Percentiles rank a stretch among this genome's conserved stretches.
Conservation (phyloP, 2,888 invertebrate species). For the Spodoptera littoralis region DNA sequence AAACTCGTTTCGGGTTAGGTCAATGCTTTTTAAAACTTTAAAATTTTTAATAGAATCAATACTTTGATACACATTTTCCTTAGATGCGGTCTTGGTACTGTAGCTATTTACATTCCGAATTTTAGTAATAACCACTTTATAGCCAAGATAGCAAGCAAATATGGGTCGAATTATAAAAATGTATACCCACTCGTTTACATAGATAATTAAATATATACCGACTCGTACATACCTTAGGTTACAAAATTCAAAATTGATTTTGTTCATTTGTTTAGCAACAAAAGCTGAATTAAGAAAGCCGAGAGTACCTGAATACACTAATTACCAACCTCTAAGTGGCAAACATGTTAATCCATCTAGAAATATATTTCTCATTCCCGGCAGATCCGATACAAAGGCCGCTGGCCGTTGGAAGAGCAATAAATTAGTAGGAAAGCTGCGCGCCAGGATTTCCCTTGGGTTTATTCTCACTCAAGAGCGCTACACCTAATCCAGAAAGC, state of each 20-base stretch:
- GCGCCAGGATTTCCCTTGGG: conserved; percentile 88
- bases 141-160: no score
- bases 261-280: conserved; percentile 6
- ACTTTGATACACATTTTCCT: no score
- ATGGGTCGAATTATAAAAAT: no score
- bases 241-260: neutral
- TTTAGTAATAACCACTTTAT: no score
- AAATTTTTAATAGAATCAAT: no score
- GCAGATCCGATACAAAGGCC: conserved; percentile 87
- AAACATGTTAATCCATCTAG: conserved; percentile 85
- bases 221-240: neutral
- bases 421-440: conserved; percentile 88
- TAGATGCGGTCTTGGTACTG: no score
- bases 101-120: no score
- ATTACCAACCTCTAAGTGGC: conserved; percentile 79
- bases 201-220: no score
- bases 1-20: conserved; percentile 46
- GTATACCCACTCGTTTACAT: no score
- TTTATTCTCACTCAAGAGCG: conserved; percentile 89
- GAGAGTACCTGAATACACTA: conserved; percentile 73
- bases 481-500: conserved; percentile 88
- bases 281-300: conserved; percentile 30
- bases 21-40: no score
- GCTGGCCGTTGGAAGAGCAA: conserved; percentile 85
- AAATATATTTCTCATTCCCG: conserved; percentile 85